These are phyloP conservation scores for Taphrorychus bicolor DNA, from an alignment of 2,888 invertebrate genomes.

Conservation along the genomic window DNA sequence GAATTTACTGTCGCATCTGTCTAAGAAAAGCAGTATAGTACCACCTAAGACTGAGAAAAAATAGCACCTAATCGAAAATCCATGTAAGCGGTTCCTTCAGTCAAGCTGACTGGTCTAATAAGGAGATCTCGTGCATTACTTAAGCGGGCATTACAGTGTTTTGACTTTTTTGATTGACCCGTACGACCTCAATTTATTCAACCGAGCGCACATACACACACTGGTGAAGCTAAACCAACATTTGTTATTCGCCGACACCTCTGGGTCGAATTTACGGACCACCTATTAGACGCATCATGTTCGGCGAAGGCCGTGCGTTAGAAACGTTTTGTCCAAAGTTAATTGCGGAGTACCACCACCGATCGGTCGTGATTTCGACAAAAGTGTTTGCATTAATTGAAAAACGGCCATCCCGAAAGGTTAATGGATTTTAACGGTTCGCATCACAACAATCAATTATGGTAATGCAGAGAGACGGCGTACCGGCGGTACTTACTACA, in stretches of 20 bases:
- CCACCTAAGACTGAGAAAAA: conserved; percentile 3
- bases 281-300: conserved; percentile 24
- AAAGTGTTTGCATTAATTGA: conserved; percentile 32
- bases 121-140: conserved; percentile 29
- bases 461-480: conserved; percentile 26
- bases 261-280: conserved; percentile 28
- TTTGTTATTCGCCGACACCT: conserved; percentile 31
- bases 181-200: conserved; percentile 35
- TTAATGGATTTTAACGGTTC: conserved; percentile 39
- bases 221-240: conserved; percentile 18
- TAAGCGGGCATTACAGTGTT: conserved; percentile 25
- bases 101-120: conserved; percentile 16
- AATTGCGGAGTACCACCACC: not conserved
- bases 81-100: conserved; percentile 6
- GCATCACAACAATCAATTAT: conserved; percentile 39
- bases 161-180: conserved; percentile 36
- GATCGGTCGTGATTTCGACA: conserved; percentile 7
- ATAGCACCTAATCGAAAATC: conserved; percentile 6
- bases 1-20: not conserved
- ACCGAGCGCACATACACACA: conserved; percentile 20
- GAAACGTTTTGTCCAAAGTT: conserved; percentile 3
- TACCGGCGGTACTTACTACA: not conserved
- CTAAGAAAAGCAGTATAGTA: not conserved
- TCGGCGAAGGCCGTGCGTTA: not conserved
- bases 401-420: conserved; percentile 30